Evolutionary conservation across 2,888 invertebrate species (phyloP).

Genomic region (Aromia moschata): DNA sequence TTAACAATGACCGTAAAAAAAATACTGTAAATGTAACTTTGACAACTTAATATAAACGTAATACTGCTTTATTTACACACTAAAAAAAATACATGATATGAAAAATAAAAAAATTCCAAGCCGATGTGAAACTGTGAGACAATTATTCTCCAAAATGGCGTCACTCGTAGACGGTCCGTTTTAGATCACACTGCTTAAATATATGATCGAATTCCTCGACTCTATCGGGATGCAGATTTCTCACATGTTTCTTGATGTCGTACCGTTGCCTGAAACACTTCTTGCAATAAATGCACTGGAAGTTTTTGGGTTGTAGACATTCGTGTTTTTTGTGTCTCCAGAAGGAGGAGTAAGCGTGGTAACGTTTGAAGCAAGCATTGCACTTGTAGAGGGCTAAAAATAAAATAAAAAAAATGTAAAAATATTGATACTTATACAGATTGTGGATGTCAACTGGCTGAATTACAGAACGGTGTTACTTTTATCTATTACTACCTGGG

Average conservation of each 20-base stretch:
- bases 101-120: too few relatives aligned
- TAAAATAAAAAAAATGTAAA: background rate
- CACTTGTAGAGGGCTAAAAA: slow-evolving; percentile 18
- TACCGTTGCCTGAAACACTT: slow-evolving; percentile 33
- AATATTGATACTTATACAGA: too few relatives aligned
- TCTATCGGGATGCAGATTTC: slow-evolving; percentile 32
- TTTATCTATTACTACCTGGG: too few relatives aligned
- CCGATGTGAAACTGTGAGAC: too few relatives aligned
- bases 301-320: slow-evolving; percentile 34
- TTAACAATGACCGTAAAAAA: too few relatives aligned
- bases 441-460: too few relatives aligned
- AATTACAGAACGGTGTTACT: too few relatives aligned
- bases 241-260: slow-evolving; percentile 37
- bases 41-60: too few relatives aligned
- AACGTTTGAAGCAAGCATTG: slow-evolving; percentile 37
- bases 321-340: slow-evolving; percentile 46
- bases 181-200: slow-evolving; percentile 25
- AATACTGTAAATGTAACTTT: too few relatives aligned
- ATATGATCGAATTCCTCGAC: slow-evolving; percentile 27
- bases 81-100: too few relatives aligned
- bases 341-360: slow-evolving; percentile 40
- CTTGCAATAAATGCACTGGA: slow-evolving; percentile 31
- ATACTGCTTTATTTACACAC: too few relatives aligned
- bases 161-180: background rate
- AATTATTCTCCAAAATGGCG: background rate